Conservation (phyloP, 2,113 vertebrate genomes). For the Microcebus ravelobensis region DNA sequence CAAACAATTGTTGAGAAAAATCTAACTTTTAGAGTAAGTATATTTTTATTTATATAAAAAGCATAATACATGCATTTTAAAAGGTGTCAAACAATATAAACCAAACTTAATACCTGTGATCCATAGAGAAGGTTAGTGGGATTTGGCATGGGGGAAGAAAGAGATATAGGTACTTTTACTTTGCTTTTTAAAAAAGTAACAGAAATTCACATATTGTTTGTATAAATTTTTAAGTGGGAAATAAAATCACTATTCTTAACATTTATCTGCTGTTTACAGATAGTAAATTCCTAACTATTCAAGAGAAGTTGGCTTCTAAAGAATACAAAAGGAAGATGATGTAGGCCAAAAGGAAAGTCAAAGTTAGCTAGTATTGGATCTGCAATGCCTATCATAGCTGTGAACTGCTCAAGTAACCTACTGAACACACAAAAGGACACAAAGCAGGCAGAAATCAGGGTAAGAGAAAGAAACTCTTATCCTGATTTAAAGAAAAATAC, state of each 20-base stretch:
- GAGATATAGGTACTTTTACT: not conserved
- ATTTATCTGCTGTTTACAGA: not conserved
- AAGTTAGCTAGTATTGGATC: not conserved
- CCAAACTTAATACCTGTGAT: not conserved
- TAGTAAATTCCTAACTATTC: not conserved
- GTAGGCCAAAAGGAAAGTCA: not conserved
- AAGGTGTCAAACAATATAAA: slow-evolving; percentile 23
- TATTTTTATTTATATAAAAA: not conserved
- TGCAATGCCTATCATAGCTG: not conserved
- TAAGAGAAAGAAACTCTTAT: not conserved
- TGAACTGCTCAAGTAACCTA: not conserved
- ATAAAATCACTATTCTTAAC: slow-evolving; percentile 25
- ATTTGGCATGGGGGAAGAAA: not conserved
- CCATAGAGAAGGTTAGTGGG: not conserved
- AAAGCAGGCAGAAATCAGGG: not conserved
- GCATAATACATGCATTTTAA: not conserved
- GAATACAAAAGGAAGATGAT: not conserved
- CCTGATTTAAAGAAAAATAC: not conserved
- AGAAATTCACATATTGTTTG: not conserved
- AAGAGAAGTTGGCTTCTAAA: not conserved
- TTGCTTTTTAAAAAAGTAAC: not conserved
- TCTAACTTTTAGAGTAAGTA: not conserved
- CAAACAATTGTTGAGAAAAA: not conserved
- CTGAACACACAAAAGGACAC: not conserved
- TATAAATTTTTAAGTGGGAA: not conserved